phyloP scores from a whole-genome alignment of 2,113 vertebrate genomes.

The Eleginops maclovinus region DNA sequence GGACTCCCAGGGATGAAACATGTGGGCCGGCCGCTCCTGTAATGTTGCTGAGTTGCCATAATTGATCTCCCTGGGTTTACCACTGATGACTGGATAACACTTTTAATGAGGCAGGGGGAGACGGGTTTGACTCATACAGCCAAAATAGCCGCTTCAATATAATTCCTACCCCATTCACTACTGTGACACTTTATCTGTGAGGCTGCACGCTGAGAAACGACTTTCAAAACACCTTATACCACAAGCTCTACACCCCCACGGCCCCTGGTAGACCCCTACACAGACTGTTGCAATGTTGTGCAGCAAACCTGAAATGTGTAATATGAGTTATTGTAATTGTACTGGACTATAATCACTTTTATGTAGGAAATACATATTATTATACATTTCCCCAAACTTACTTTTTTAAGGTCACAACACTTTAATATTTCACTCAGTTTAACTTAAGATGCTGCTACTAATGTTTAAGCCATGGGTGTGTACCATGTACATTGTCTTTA shows the following conservation, averaged over 20 bases:
- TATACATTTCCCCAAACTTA: too few relatives aligned
- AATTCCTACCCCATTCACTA: slow-evolving; percentile 34
- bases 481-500: too few relatives aligned
- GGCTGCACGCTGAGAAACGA: neutral
- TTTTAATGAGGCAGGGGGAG: slow-evolving; percentile 62
- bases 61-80: slow-evolving; percentile 73
- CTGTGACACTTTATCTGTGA: slow-evolving; percentile 41
- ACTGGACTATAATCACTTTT: too few relatives aligned
- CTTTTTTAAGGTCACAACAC: too few relatives aligned
- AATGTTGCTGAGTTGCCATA: slow-evolving; percentile 70
- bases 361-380: too few relatives aligned
- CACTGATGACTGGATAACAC: slow-evolving; percentile 49
- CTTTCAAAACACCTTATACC: neutral
- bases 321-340: too few relatives aligned
- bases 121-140: slow-evolving; percentile 21
- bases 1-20: slow-evolving; percentile 49
- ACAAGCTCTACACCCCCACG: neutral
- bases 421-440: neutral
- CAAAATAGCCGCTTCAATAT: slow-evolving; percentile 46
- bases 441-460: too few relatives aligned
- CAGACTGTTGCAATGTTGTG: too few relatives aligned
- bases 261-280: too few relatives aligned
- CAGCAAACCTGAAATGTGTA: too few relatives aligned
- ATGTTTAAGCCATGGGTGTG: too few relatives aligned
- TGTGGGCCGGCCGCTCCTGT: slow-evolving; percentile 45